Evolutionary conservation across 2,797 vertebrate genomes (phyloP).

Genomic region (Micromesistius poutassou): DNA sequence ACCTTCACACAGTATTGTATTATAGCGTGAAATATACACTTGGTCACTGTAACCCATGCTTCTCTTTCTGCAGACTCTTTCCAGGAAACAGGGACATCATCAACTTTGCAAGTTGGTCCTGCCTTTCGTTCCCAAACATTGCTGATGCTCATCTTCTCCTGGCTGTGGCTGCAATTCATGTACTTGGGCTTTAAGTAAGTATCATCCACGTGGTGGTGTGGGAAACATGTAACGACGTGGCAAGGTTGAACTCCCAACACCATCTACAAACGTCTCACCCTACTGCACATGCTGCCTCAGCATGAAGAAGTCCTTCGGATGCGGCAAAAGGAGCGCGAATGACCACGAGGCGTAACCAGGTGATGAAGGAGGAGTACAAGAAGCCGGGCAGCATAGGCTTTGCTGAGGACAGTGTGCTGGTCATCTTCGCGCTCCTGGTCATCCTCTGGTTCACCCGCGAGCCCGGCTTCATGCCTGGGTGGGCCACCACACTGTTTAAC

Average conservation of each 20-base stretch:
- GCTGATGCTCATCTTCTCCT: slow-evolving; percentile 79
- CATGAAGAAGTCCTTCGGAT: slow-evolving; percentile 86
- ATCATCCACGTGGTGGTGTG: not conserved
- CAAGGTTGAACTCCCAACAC: not conserved
- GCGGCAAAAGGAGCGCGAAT: slow-evolving; percentile 46
- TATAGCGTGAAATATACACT: not conserved
- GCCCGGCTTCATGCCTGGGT: slow-evolving; percentile 88
- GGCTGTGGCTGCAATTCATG: slow-evolving; percentile 85
- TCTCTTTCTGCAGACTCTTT: slow-evolving; percentile 73
- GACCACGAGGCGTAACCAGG: slow-evolving; percentile 69
- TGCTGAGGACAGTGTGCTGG: slow-evolving; percentile 75
- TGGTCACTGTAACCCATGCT: not conserved
- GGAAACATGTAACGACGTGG: not conserved
- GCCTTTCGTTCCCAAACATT: slow-evolving; percentile 84
- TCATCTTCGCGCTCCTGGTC: slow-evolving; percentile 79
- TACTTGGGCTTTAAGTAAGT: slow-evolving; percentile 90
- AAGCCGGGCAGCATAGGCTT: slow-evolving; percentile 82
- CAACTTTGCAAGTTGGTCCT: slow-evolving; percentile 94
- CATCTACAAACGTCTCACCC: not conserved
- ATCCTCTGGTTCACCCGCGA: slow-evolving; percentile 91
- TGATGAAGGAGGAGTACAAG: slow-evolving; percentile 77
- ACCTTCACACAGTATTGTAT: not conserved
- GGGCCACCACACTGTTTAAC: slow-evolving; percentile 82
- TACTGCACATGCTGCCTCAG: slow-evolving; percentile 54
- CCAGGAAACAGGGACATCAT: slow-evolving; percentile 71